Conservation (phyloP, 1,140 invertebrate species). For the Trachelipus rathkii region DNA sequence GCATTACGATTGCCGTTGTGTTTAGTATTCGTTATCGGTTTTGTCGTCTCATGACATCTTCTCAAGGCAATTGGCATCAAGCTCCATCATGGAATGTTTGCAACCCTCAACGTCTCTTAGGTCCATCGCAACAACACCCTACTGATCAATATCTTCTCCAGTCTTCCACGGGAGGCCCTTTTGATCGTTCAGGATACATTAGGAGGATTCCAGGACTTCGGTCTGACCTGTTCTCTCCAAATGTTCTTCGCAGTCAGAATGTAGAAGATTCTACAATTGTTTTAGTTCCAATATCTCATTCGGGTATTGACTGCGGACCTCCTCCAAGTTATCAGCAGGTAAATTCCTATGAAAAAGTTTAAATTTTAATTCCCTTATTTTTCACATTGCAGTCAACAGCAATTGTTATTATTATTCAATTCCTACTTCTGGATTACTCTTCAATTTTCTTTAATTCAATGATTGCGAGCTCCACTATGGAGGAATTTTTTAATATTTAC, state of each 20-base stretch:
- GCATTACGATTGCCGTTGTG: background rate
- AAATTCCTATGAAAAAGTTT: background rate
- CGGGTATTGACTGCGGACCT: background rate
- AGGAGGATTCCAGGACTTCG: background rate
- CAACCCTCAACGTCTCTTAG: background rate
- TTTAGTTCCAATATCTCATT: background rate
- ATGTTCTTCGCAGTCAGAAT: background rate
- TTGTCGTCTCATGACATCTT: background rate
- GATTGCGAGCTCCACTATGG: too few relatives aligned
- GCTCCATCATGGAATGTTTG: background rate
- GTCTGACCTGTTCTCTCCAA: background rate
- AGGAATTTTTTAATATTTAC: too few relatives aligned
- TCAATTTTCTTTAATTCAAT: too few relatives aligned
- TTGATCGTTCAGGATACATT: background rate
- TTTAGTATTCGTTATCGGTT: background rate
- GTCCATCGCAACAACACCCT: background rate
- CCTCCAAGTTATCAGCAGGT: slow-evolving; percentile 5
- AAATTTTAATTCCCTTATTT: too few relatives aligned
- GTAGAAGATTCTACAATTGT: background rate
- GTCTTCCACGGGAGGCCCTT: background rate
- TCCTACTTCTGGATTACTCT: too few relatives aligned
- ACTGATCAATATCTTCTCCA: background rate
- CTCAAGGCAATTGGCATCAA: background rate
- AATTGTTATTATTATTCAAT: too few relatives aligned
- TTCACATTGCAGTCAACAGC: too few relatives aligned